Base-by-base conservation (phyloP, 2,888 invertebrate species). In the Dorcus hopei region DNA sequence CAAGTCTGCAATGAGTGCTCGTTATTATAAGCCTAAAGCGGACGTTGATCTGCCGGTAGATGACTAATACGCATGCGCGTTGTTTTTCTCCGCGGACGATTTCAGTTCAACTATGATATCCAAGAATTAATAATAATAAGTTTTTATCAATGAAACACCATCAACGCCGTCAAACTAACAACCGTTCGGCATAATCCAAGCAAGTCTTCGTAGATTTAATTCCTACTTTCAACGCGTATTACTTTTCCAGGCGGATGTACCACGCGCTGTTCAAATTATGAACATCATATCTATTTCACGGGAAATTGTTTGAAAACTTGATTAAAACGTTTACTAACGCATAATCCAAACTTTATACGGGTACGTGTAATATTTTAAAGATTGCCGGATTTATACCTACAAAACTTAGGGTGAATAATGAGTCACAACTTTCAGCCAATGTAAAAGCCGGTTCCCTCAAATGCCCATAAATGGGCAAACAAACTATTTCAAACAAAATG, bases 381-480 rank as follows among this genome's bases (percentile, higher is more conserved):
- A 33, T 33, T 33, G 26, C 26, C 26, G 6, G 6, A 33, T 33
- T 33, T 40, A 47, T 11, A 47, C 47, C 38, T 51, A 40, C 39
- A 43, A 41, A 54, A 60, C 47, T 51, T 54, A 49, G 16, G 43
- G 43, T 14, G 49, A 42, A 54, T 43, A 26, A 60, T 69, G 70
- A 68, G 63, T 72, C 69, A 71, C 60, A 63, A 59, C 58, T 71
- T 72, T 76, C 74, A 74, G 72, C 85, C 85, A 85, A 85, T 85
- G 79, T 80, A 74, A 75, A 73, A 74, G 74, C 76, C 75, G 80
- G 78, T 80, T 81, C 80, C 74, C 77, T 77, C 79, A 82, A 81
- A 85, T 85, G 84, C 81, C 85, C 85, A 80, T 85, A 82, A 83
- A 85, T 78, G 85, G 85, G 77, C 78, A 79, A 82, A 75, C 79